These are phyloP conservation scores for Macroglossus sobrinus DNA, from an alignment of 2,113 vertebrate genomes.

Conservation along the genomic window DNA sequence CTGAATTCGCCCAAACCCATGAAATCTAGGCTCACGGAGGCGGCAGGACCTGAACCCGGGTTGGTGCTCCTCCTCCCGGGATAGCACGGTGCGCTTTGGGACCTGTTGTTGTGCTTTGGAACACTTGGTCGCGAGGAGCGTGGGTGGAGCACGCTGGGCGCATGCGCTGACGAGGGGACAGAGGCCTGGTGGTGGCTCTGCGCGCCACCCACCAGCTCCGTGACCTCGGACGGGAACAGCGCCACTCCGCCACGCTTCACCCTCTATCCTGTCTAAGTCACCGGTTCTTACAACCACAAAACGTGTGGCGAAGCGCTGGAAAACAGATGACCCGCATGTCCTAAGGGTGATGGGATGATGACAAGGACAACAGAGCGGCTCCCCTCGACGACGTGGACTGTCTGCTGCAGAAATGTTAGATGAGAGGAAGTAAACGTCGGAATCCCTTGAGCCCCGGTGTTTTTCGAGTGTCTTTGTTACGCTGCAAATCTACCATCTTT, in stretches of 20 bases:
- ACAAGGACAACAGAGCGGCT: neutral
- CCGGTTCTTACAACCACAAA: neutral
- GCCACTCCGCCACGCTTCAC: rapidly evolving
- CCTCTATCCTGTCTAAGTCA: neutral
- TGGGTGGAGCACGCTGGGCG: neutral
- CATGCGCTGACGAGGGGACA: neutral
- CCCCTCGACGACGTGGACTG: neutral
- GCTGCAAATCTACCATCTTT: neutral
- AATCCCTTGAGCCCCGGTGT: neutral
- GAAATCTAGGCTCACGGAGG: rapidly evolving
- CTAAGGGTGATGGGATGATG: too few species aligned
- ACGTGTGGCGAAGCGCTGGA: neutral
- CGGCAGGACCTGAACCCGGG: neutral
- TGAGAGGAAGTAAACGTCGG: neutral
- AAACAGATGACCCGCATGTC: neutral
- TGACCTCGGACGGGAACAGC: neutral
- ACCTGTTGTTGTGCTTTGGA: too few species aligned
- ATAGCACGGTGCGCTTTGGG: too few species aligned
- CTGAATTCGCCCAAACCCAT: neutral
- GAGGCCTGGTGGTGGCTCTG: neutral
- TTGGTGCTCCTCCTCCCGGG: neutral
- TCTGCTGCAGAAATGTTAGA: neutral
- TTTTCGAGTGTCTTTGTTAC: neutral
- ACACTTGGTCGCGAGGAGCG: rapidly evolving
- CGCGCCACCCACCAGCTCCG: neutral